These are phyloP conservation scores for Pluvianellus socialis DNA, from an alignment of 2,113 vertebrate genomes.

Conservation along the genomic window DNA sequence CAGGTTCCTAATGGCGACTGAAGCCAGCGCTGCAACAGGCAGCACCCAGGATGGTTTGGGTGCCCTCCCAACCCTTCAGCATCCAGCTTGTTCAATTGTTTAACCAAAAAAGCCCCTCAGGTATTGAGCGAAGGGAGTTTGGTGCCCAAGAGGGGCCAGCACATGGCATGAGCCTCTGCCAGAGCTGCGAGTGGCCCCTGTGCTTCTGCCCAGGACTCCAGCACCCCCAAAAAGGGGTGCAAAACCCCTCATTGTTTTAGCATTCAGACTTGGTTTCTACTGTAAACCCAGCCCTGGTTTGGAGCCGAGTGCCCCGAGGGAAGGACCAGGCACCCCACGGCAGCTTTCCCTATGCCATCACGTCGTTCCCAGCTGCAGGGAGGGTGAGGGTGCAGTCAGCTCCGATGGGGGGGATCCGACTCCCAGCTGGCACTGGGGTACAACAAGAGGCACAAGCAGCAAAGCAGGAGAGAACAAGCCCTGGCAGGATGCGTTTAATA, in stretches of 20 bases:
- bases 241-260: neutral
- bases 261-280: neutral
- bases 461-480: neutral
- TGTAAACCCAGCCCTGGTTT: neutral
- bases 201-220: neutral
- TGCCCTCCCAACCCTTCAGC: neutral
- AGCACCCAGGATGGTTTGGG: neutral
- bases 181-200: fast-evolving
- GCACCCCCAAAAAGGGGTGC: neutral
- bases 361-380: neutral
- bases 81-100: neutral
- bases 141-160: neutral
- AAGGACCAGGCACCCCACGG: neutral
- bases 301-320: neutral
- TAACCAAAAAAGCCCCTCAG: neutral
- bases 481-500: neutral
- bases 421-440: neutral
- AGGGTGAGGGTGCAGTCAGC: neutral
- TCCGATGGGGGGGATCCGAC: neutral
- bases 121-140: neutral
- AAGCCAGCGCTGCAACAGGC: neutral
- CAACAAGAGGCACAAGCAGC: neutral
- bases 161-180: neutral
- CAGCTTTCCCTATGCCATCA: neutral
- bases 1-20: fast-evolving